Base-by-base conservation (phyloP, 2,113 vertebrate species). In the Balaeniceps rex region DNA sequence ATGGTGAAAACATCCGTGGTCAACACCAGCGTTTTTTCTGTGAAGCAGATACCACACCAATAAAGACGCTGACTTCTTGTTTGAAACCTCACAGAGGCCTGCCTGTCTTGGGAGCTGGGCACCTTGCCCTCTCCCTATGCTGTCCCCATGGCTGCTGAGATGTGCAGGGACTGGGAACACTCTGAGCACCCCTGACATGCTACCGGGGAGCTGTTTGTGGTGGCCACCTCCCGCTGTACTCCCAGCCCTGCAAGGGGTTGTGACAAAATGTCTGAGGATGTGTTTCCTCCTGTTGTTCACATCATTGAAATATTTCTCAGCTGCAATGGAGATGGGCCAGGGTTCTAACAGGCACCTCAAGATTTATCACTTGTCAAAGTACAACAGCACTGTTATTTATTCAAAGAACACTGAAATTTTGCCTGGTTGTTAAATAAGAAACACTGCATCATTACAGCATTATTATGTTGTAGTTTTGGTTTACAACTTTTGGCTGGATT, bases 151-250 rank as follows among this genome's bases (percentile, higher is more conserved):
- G 54, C 14, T 68, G n/a, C n/a, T 33, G 47, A 68, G 33, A 36
- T 14, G 11, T 63, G 9, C 29, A 16, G 24, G 15, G 29, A 38
- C 11, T 0, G 0, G 8, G 33, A 88, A 54, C 2, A 4, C 4
- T 4, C 31, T n/a, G 31, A 55, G 44, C 40, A 76, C 14, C 68
- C 26, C 44, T 38, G 15, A 28, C 7, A 9, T 6, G 3, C 5
- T 80, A 29, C 29, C 34, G 26, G 26, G 16, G 18, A 55, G 52
- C 10, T 33, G 33, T 40, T n/a, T 31, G 11, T 36, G 10, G 7
- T 19, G 5, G 6, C 28, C 36, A 66, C 11, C 13, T 77, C 24
- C 11, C 1, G 1, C 36, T 66, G 14, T 19, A 19, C 10, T 77
- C 36, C 24, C 28, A 77, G 5, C 14, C 46, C 12, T n/a, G 16